phyloP scores from a whole-genome alignment of 1,140 invertebrate genomes.

The Eulimnadia texana region DNA sequence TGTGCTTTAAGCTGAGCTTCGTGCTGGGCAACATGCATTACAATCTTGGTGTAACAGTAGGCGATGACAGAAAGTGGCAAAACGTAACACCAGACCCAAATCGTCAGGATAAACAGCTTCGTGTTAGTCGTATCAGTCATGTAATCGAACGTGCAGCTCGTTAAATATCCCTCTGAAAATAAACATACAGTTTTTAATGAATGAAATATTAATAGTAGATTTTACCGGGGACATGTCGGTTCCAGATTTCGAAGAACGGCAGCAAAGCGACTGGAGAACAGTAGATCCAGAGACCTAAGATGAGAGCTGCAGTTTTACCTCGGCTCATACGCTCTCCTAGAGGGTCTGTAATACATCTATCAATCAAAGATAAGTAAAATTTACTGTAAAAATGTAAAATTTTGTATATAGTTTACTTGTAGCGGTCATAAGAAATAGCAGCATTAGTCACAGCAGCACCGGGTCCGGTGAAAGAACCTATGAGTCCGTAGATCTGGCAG shows the following conservation, averaged over 20 bases:
- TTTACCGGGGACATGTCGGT: constrained; percentile 56
- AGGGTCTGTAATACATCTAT: constrained; percentile 63
- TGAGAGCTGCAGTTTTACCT: constrained; percentile 51
- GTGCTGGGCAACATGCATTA: constrained; percentile 67
- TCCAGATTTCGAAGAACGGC: constrained; percentile 61
- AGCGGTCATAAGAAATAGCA: constrained; percentile 56
- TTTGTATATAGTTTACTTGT: constrained; percentile 34
- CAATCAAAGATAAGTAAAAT: constrained; percentile 25
- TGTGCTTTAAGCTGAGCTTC: constrained; percentile 66
- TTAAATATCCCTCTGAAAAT: constrained; percentile 61
- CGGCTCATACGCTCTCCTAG: constrained; percentile 59
- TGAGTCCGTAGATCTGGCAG: constrained; percentile 59
- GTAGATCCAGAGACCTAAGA: constrained; percentile 57
- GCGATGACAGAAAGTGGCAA: constrained; percentile 62
- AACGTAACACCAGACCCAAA: constrained; percentile 61
- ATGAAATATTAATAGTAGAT: too few relatives aligned
- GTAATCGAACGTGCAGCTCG: constrained; percentile 69
- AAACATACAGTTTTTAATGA: too few relatives aligned
- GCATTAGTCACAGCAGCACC: constrained; percentile 64
- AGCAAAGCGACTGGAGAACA: constrained; percentile 60
- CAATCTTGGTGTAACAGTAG: constrained; percentile 72
- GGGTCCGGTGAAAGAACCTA: constrained; percentile 65
- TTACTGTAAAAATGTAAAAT: not conserved
- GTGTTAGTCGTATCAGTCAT: constrained; percentile 57
- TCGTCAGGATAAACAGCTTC: constrained; percentile 50